A percentile compares a stretch with the other conserved stretches of the same genome.
phyloP scores from a whole-genome alignment of 2,888 invertebrate genomes.

The Laothoe populi region DNA sequence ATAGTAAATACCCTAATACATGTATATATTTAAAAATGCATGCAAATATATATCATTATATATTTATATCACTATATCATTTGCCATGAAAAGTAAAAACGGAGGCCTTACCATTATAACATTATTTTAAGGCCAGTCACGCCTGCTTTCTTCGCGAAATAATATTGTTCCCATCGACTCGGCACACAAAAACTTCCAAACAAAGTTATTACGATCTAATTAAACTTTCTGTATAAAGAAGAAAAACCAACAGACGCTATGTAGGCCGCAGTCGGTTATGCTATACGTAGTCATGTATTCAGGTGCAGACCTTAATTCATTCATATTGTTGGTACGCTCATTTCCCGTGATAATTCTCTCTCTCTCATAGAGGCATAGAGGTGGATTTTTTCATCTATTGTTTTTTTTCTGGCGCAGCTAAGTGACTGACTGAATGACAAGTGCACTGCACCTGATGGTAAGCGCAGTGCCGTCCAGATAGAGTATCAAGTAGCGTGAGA shows the following conservation, averaged over 20 bases:
- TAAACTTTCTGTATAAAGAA: slow-evolving; percentile 32
- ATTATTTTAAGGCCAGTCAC: slow-evolving; percentile 6
- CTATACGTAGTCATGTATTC: slow-evolving; percentile 27
- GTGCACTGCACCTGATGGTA: too few species aligned
- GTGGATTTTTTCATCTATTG: not conserved
- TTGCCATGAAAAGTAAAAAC: not conserved
- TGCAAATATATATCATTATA: too few species aligned
- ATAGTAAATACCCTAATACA: too few species aligned
- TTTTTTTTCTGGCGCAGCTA: too few species aligned
- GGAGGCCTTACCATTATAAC: not conserved
- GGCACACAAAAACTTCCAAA: slow-evolving; percentile 9
- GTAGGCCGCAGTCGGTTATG: not conserved
- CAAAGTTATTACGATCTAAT: slow-evolving; percentile 31
- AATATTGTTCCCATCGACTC: slow-evolving; percentile 13
- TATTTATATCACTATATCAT: too few species aligned
- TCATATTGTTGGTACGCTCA: slow-evolving; percentile 5
- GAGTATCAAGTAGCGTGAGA: too few species aligned
- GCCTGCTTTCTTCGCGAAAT: slow-evolving; percentile 34
- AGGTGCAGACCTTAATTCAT: slow-evolving; percentile 32
- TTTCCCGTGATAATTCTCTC: slow-evolving; percentile 1
- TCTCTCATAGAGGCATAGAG: not conserved
- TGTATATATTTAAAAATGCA: too few species aligned
- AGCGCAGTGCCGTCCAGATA: too few species aligned
- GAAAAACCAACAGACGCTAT: slow-evolving; percentile 32
- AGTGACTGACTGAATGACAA: too few species aligned